Evolutionary conservation across 2,888 invertebrate genomes (phyloP).

Genomic region (Orthosia gracilis): DNA sequence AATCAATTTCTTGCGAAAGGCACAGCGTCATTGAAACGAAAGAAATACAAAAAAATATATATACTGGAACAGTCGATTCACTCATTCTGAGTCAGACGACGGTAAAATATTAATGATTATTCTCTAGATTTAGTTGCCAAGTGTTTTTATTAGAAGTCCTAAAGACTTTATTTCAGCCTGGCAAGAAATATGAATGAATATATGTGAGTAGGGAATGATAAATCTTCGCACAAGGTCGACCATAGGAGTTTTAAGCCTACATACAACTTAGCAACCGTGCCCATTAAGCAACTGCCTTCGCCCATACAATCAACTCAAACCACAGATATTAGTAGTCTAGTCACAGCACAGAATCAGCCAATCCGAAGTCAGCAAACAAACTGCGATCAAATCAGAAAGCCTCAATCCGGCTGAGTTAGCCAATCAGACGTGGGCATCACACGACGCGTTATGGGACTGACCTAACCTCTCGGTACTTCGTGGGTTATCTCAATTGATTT

Average conservation of each 20-base stretch:
- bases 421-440: conserved; percentile 26
- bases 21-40: conserved; percentile 46
- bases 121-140: conserved; percentile 52
- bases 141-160: conserved; percentile 40
- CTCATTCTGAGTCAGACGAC: conserved; percentile 50
- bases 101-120: conserved; percentile 51
- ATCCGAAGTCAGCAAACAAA: conserved; percentile 15
- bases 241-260: conserved; percentile 1
- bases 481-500: conserved; percentile 21
- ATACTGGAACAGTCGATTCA: conserved; percentile 36
- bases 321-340: conserved; percentile 23
- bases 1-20: conserved; percentile 47
- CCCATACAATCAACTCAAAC: conserved; percentile 34
- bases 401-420: conserved; percentile 5
- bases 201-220: conserved; percentile 19
- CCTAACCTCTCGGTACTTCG: conserved; percentile 20
- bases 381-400: conserved; percentile 28
- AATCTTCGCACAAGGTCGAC: conserved; percentile 32
- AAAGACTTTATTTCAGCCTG: conserved; percentile 21
- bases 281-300: not conserved
- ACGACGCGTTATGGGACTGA: conserved; percentile 5
- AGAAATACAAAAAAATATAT: conserved; percentile 25
- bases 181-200: conserved; percentile 22
- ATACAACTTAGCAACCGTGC: conserved; percentile 8
- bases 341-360: conserved; percentile 31